Percentiles rank a stretch among this genome's conserved stretches.
These are phyloP conservation scores for Myrmecobius fasciatus DNA, from an alignment of 2,113 vertebrate species.

Conservation along the genomic window DNA sequence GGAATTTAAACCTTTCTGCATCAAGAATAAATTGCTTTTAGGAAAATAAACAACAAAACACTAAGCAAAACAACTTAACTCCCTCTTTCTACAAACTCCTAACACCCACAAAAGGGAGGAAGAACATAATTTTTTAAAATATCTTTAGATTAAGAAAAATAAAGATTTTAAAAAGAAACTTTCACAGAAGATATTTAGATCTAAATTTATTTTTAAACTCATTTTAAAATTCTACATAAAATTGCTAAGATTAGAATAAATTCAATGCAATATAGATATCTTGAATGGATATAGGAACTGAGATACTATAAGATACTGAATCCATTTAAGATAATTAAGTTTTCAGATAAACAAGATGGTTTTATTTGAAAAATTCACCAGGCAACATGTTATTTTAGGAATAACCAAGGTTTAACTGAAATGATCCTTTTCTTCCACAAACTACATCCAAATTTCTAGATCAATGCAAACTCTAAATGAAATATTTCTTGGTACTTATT, in stretches of 20 bases:
- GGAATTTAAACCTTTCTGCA: not conserved
- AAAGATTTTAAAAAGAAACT: not conserved
- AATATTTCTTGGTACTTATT: not conserved
- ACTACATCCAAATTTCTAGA: not conserved
- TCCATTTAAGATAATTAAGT: not conserved
- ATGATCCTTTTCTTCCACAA: not conserved
- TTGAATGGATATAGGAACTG: not conserved
- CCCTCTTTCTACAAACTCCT: not conserved
- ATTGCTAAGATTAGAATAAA: not conserved
- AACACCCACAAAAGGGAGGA: not conserved
- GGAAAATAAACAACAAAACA: not conserved
- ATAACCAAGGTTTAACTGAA: not conserved
- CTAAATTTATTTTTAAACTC: not conserved
- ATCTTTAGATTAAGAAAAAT: not conserved
- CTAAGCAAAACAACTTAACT: not conserved
- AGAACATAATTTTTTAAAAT: not conserved
- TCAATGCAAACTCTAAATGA: not conserved
- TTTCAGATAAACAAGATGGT: not conserved
- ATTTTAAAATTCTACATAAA: not conserved
- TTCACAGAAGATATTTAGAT: not conserved
- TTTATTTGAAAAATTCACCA: not conserved
- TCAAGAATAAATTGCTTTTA: not conserved
- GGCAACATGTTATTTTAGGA: not conserved
- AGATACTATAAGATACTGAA: not conserved
- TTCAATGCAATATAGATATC: not conserved